Conservation (phyloP, 2,888 invertebrate genomes). For the Spialia ferax region DNA sequence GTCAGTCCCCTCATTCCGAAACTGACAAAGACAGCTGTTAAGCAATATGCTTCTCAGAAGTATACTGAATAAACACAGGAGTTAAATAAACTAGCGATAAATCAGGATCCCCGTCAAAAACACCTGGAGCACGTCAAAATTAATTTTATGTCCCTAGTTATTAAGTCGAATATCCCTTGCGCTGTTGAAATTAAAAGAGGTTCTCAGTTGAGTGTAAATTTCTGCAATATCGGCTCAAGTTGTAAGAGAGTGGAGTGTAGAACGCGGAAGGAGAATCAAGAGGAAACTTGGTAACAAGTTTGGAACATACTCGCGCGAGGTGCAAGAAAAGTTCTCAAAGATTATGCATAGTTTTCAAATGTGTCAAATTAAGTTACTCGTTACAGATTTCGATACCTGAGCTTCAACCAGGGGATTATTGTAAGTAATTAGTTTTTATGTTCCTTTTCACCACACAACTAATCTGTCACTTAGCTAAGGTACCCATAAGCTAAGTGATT, state of each 20-base stretch:
- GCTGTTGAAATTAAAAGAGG: conserved; percentile 14
- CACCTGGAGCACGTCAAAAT: background rate
- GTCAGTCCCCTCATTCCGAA: too few relatives aligned
- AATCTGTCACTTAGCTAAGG: too few relatives aligned
- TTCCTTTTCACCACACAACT: too few relatives aligned
- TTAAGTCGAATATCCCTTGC: conserved; percentile 44
- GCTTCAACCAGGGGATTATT: background rate
- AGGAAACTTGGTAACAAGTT: conserved; percentile 30
- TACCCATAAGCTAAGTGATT: too few relatives aligned
- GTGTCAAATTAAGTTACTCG: conserved; percentile 12
- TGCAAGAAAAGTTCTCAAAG: conserved; percentile 22
- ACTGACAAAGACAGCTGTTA: conserved; percentile 1
- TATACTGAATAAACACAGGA: conserved; percentile 63
- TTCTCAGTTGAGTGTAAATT: conserved; percentile 25
- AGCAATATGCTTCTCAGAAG: conserved; percentile 58
- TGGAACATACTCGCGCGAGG: conserved; percentile 18
- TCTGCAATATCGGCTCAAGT: conserved; percentile 21
- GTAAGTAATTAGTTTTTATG: too few relatives aligned
- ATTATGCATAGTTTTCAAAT: conserved; percentile 17
- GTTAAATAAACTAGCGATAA: conserved; percentile 67
- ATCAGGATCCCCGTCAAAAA: conserved; percentile 50
- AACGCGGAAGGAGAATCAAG: conserved; percentile 3
- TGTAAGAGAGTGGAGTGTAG: conserved; percentile 4
- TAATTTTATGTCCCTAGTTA: background rate
- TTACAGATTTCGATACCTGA: background rate